phyloP scores from a whole-genome alignment of 2,113 vertebrate genomes.

The Gallinago undulata region DNA sequence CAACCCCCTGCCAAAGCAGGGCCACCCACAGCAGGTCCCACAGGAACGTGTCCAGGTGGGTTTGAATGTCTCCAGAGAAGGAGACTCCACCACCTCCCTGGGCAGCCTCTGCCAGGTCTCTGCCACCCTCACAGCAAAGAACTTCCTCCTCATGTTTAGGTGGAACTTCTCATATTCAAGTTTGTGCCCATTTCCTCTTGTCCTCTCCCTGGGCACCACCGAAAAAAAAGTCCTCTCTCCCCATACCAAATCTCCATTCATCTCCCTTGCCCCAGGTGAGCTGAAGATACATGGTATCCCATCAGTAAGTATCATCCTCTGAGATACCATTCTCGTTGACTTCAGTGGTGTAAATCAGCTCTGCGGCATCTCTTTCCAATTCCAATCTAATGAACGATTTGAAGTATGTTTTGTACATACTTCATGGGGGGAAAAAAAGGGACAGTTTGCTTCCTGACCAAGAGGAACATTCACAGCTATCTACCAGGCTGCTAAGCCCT shows the following conservation, averaged over 20 bases:
- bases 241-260: neutral
- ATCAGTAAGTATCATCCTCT: neutral
- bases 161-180: too few relatives aligned
- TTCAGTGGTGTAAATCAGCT: neutral
- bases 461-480: neutral
- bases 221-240: neutral
- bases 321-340: neutral
- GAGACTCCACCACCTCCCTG: too few relatives aligned
- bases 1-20: too few relatives aligned
- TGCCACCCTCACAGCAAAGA: too few relatives aligned
- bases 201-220: too few relatives aligned
- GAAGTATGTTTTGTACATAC: neutral
- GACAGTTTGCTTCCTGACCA: neutral
- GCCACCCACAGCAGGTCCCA: too few relatives aligned
- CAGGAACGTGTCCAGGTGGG: too few relatives aligned
- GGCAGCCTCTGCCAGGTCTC: too few relatives aligned
- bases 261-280: neutral
- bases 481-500: neutral
- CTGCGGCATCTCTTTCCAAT: neutral
- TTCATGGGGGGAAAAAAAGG: neutral
- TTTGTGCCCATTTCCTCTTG: too few relatives aligned
- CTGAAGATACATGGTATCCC: neutral
- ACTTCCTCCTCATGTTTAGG: too few relatives aligned
- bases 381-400: neutral
- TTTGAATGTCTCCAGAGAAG: too few relatives aligned